Conservation (phyloP, 2,113 vertebrate genomes). For the Cacatua alba region DNA sequence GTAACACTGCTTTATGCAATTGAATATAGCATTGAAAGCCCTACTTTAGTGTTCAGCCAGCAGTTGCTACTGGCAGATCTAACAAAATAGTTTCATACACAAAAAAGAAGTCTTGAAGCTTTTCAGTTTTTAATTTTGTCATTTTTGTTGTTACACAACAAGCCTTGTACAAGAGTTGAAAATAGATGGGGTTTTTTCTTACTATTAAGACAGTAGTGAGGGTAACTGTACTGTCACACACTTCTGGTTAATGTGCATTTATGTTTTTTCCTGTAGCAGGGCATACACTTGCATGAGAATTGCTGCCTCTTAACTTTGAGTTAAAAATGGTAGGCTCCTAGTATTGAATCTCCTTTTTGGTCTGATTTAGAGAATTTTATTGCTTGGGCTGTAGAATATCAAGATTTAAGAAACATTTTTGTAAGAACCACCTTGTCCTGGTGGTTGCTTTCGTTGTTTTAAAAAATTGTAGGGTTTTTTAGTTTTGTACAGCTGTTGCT, state of each 20-base stretch:
- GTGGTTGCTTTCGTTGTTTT: not conserved
- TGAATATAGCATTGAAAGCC: constrained; percentile 5
- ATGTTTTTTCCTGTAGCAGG: not conserved
- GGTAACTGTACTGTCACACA: not conserved
- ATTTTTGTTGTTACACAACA: not conserved
- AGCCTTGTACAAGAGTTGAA: not conserved
- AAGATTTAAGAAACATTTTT: not conserved
- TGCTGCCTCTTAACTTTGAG: not conserved
- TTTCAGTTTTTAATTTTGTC: not conserved
- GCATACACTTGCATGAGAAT: not conserved
- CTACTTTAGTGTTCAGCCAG: not conserved
- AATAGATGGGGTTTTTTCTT: not conserved
- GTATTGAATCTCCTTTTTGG: not conserved
- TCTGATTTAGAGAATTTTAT: not conserved
- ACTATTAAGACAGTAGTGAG: not conserved
- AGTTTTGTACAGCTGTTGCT: not conserved
- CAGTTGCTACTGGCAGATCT: not conserved
- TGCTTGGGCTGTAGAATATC: not conserved
- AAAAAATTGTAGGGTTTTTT: not conserved
- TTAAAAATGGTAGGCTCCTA: not conserved
- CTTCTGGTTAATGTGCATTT: not conserved
- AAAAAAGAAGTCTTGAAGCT: not conserved
- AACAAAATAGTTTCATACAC: not conserved
- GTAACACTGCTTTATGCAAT: constrained; percentile 13
- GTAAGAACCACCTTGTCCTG: not conserved